Conservation (phyloP, 2,888 invertebrate genomes). For the Augiades crinisus region DNA sequence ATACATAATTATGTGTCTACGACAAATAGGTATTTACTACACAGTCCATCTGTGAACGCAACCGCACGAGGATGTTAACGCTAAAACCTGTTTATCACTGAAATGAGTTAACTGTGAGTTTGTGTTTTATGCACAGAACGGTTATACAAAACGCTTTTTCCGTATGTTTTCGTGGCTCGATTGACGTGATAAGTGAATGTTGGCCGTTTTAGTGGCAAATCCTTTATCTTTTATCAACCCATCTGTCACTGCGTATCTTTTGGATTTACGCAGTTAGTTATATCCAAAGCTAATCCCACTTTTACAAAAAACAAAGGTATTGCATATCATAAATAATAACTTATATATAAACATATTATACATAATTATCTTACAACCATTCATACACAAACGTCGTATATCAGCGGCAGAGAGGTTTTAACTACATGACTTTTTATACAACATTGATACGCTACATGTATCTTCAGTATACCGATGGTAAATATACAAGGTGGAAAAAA, state of each 20-base stretch:
- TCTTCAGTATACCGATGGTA: too few relatives aligned
- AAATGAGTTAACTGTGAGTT: not conserved
- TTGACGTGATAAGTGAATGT: conserved; percentile 5
- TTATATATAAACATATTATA: too few relatives aligned
- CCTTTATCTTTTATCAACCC: conserved; percentile 1
- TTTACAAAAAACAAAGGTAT: too few relatives aligned
- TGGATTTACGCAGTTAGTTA: not conserved
- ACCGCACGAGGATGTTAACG: not conserved
- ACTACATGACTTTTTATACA: too few relatives aligned
- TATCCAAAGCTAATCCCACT: not conserved
- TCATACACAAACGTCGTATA: too few relatives aligned
- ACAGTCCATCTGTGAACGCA: too few relatives aligned
- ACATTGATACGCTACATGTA: too few relatives aligned
- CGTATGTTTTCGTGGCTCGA: conserved; percentile 4
- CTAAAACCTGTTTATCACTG: not conserved
- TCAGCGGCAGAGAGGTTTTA: too few relatives aligned
- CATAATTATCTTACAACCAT: too few relatives aligned
- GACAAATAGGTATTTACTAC: too few relatives aligned
- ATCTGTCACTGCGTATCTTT: not conserved
- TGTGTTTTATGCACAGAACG: too few relatives aligned
- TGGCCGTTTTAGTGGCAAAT: not conserved
- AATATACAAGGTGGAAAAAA: not conserved
- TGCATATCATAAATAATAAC: too few relatives aligned
- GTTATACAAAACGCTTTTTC: not conserved
- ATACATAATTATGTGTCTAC: conserved; percentile 3